Evolutionary conservation across 2,797 vertebrate genomes (phyloP).

Genomic region (Clamator glandarius): DNA sequence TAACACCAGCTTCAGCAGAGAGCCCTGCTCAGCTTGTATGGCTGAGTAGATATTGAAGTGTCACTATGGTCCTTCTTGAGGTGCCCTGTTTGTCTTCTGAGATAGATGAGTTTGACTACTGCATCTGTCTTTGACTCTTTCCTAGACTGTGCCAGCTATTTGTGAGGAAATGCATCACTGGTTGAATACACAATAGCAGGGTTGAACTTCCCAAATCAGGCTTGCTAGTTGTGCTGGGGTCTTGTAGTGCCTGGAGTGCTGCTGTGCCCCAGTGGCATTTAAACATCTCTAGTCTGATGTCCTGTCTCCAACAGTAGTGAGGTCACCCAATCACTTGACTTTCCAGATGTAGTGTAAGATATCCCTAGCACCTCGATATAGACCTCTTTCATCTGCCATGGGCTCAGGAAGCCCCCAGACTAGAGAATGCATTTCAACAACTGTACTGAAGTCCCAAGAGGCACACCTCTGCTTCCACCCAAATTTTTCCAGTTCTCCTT

Average conservation of each 20-base stretch:
- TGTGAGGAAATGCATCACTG: background rate
- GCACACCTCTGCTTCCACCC: background rate
- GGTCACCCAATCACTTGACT: background rate
- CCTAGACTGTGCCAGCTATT: background rate
- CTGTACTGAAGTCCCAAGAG: background rate
- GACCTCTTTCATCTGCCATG: background rate
- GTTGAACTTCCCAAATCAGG: background rate
- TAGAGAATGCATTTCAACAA: background rate
- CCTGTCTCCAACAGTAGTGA: background rate
- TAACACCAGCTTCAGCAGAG: background rate
- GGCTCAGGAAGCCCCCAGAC: background rate
- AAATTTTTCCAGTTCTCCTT: background rate
- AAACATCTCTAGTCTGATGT: background rate
- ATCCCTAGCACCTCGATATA: background rate
- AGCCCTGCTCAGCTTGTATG: background rate
- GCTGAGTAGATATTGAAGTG: background rate
- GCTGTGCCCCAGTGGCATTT: background rate
- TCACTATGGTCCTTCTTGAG: background rate
- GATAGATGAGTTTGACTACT: background rate
- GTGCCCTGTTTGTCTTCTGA: background rate
- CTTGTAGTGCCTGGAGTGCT: background rate
- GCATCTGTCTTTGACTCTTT: background rate
- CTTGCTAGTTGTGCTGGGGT: background rate
- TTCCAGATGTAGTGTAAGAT: background rate
- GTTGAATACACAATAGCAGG: background rate